A percentile compares a stretch with the other conserved stretches of the same genome.
phyloP scores from a whole-genome alignment of 2,888 invertebrate genomes.

The Drosophila percnosoma region DNA sequence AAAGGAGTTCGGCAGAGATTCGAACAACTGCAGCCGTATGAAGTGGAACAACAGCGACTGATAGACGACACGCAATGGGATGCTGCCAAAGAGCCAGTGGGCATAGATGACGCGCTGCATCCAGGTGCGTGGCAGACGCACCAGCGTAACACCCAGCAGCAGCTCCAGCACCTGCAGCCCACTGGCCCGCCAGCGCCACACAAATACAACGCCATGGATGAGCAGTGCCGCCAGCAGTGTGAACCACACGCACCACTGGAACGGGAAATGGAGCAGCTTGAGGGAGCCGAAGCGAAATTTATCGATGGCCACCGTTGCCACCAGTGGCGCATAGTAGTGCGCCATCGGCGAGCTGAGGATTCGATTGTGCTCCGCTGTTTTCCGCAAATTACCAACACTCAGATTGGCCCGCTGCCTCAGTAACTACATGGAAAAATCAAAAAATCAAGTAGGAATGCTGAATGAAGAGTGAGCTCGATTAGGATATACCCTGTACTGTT shows the following conservation, averaged over 20 bases:
- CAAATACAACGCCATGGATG: slow-evolving; percentile 45
- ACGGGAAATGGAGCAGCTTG: slow-evolving; percentile 60
- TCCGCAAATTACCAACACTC: slow-evolving; percentile 72
- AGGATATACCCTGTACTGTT: neutral
- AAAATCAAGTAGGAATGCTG: neutral
- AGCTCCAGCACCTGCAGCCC: slow-evolving; percentile 54
- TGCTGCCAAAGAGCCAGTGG: slow-evolving; percentile 60
- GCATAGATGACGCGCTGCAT: slow-evolving; percentile 54
- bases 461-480: neutral
- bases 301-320: slow-evolving; percentile 50
- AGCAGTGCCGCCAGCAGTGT: slow-evolving; percentile 34
- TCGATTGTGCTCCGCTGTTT: slow-evolving; percentile 39
- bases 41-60: slow-evolving; percentile 74
- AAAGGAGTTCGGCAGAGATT: slow-evolving; percentile 35
- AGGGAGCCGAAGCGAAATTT: slow-evolving; percentile 47
- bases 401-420: slow-evolving; percentile 45
- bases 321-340: slow-evolving; percentile 64
- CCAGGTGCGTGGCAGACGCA: slow-evolving; percentile 50
- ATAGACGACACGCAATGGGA: slow-evolving; percentile 68
- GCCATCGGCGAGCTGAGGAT: slow-evolving; percentile 59
- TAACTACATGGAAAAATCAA: slow-evolving; percentile 27
- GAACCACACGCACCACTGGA: slow-evolving; percentile 54
- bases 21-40: slow-evolving; percentile 59
- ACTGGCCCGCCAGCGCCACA: slow-evolving; percentile 31
- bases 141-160: slow-evolving; percentile 43